These are phyloP conservation scores for Sialis fuliginosa DNA, from an alignment of 2,888 invertebrate species.

Conservation along the genomic window DNA sequence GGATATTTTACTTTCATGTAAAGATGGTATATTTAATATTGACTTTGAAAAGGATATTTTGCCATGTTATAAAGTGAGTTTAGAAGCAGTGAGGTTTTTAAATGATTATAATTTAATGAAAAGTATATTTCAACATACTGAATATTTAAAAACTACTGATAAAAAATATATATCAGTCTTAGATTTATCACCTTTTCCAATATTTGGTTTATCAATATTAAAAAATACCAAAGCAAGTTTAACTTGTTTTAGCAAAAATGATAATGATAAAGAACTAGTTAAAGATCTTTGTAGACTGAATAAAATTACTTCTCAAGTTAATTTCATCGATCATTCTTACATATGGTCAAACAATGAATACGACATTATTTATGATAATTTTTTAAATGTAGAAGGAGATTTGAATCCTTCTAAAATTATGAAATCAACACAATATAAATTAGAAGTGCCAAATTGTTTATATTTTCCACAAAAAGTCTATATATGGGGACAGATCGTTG, in stretches of 20 bases:
- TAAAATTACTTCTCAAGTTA: slow-evolving; percentile 22
- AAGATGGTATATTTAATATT: slow-evolving; percentile 25
- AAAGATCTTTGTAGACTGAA: slow-evolving; percentile 26
- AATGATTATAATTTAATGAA: slow-evolving; percentile 31
- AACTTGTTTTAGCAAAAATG: slow-evolving; percentile 26
- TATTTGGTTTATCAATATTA: slow-evolving; percentile 38
- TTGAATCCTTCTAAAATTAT: too few relatives aligned
- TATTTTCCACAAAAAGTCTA: slow-evolving; percentile 33
- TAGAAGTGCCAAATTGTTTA: slow-evolving; percentile 27
- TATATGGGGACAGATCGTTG: slow-evolving; percentile 37
- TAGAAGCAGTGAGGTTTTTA: slow-evolving; percentile 25
- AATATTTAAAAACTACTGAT: slow-evolving; percentile 20
- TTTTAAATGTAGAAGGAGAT: slow-evolving; percentile 33
- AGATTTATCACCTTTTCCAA: slow-evolving; percentile 43
- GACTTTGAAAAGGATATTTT: slow-evolving; percentile 16
- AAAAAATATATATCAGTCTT: slow-evolving; percentile 23
- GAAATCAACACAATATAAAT: not conserved
- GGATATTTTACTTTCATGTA: slow-evolving; percentile 22
- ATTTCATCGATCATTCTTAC: slow-evolving; percentile 23
- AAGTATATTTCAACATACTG: slow-evolving; percentile 23
- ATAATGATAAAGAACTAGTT: slow-evolving; percentile 26
- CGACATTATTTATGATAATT: slow-evolving; percentile 35
- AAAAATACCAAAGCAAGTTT: slow-evolving; percentile 29
- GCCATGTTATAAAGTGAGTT: slow-evolving; percentile 18
- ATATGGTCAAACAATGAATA: slow-evolving; percentile 20